Percentiles rank a stretch among this genome's conserved stretches.
These are phyloP conservation scores for Pyralis farinalis DNA, from an alignment of 2,888 invertebrate genomes.

Conservation along the genomic window DNA sequence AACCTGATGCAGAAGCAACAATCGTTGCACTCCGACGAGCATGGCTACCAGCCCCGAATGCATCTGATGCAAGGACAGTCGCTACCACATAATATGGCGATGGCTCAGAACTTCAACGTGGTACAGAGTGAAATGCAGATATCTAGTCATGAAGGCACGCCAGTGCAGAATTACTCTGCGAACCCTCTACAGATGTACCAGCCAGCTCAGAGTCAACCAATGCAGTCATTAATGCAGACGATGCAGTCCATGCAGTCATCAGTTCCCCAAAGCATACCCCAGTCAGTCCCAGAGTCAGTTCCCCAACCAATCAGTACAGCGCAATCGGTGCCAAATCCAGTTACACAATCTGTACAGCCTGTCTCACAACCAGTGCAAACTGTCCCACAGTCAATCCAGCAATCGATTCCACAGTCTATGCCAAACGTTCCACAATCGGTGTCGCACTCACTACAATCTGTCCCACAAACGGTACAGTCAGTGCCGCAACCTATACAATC, in stretches of 20 bases:
- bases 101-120: conserved; percentile 57
- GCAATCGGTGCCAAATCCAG: conserved; percentile 26
- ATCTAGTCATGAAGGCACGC: conserved; percentile 77
- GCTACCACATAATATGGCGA: conserved; percentile 59
- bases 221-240: conserved; percentile 44
- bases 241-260: conserved; percentile 31
- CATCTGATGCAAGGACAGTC: conserved; percentile 68
- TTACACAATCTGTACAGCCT: conserved; percentile 26
- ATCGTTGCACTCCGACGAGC: conserved; percentile 56
- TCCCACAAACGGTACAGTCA: conserved; percentile 21
- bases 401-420: conserved; percentile 21
- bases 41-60: conserved; percentile 47
- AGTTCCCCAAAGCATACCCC: conserved; percentile 30
- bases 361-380: conserved; percentile 13
- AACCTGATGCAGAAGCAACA: conserved; percentile 52
- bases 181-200: conserved; percentile 74
- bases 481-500: conserved; percentile 20
- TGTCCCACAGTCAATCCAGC: conserved; percentile 21
- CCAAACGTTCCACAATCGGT: conserved; percentile 13
- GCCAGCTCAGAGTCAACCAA: conserved; percentile 44
- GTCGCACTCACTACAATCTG: conserved; percentile 19
- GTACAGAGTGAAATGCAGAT: conserved; percentile 71
- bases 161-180: conserved; percentile 68
- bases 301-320: conserved; percentile 26
- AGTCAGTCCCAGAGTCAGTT: conserved; percentile 20